Evolutionary conservation across 2,113 vertebrate genomes (phyloP).

Genomic region (Acanthochromis polyacanthus): DNA sequence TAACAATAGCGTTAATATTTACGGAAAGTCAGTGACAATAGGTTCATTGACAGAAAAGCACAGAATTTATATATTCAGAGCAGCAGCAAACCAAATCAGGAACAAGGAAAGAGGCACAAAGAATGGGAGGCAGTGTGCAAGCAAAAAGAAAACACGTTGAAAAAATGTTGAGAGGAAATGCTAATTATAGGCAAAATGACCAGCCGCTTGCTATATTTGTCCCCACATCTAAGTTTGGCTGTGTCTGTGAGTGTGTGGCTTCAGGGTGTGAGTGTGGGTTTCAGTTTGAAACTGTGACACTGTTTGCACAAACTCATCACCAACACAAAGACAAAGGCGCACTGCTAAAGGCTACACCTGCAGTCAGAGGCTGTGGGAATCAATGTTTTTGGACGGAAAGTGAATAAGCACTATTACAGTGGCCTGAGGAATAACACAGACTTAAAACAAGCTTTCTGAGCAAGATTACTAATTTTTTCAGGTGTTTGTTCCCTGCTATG

Average conservation of each 20-base stretch:
- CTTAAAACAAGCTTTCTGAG: no score
- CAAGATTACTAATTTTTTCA: no score
- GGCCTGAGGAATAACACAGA: no score
- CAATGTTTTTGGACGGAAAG: no score
- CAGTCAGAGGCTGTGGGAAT: conserved; percentile 2
- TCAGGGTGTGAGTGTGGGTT: conserved; percentile 58
- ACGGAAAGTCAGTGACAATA: conserved; percentile 35
- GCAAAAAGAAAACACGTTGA: conserved; percentile 48
- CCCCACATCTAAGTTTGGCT: conserved; percentile 54
- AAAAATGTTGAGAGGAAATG: conserved; percentile 63
- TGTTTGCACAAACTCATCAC: conserved; percentile 34
- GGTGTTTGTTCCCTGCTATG: no score
- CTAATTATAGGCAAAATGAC: conserved; percentile 68
- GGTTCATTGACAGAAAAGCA: conserved; percentile 46
- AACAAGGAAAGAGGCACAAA: conserved; percentile 50
- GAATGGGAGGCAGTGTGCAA: conserved; percentile 64
- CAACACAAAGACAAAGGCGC: conserved; percentile 15
- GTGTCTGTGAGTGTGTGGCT: conserved; percentile 28
- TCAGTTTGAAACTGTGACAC: conserved; percentile 44
- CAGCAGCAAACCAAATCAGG: conserved; percentile 40
- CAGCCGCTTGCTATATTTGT: conserved; percentile 51
- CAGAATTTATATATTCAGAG: conserved; percentile 43
- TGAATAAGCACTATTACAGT: no score
- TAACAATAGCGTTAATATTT: conserved; percentile 39
- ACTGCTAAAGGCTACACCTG: conserved; percentile 7